Base-by-base conservation (phyloP, 2,888 invertebrate genomes). In the Agrilus cyanescens region DNA sequence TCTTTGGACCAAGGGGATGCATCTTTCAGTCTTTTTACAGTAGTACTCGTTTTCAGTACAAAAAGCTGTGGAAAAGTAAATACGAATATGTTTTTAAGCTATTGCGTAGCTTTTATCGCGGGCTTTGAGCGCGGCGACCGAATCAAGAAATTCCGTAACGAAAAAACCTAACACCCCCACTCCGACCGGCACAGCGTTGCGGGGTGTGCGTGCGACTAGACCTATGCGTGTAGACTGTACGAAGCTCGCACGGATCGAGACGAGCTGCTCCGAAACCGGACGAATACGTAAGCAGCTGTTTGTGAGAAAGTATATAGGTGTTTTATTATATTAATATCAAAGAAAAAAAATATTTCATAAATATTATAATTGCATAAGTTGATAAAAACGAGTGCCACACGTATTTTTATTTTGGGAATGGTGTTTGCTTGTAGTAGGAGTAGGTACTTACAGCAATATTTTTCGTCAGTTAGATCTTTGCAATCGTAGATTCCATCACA, bases 401-500 rank as follows among this genome's bases (percentile, higher is more conserved):
- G 32, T 38, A 39, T 39, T 35, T 43, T 43, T 39, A 18, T 3
- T 34, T 32, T 15, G 38, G 10, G 25, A 10, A 25, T 25, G 3
- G 10, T 10, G 3, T 8, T 10, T 25, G 8, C 4, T 8, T n/a
- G n/a, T n/a, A n/a, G n/a, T n/a, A n/a, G n/a, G n/a, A 10, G 10
- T 10, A 35, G 10, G 4, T 34, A 53, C 72, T 71, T 70, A 85
- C 84, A 71, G 59, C 88, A 88, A 54, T 78, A 67, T 25, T 67
- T 58, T 67, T 89, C 89, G 59, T 89, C 89, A 12, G 77, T 75
- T n/a, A 72, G 66, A 67, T 86, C 85, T 33, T 67, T 66, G 57
- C 88, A 88, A 57, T 89, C 85, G 4, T 75, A 66, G 46, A 75
- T 69, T 14, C 84, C 85, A 62, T 89, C 82, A 61, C 89, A 89